Base-by-base conservation (phyloP, 2,888 invertebrate species). In the Agonopterix heracliana region DNA sequence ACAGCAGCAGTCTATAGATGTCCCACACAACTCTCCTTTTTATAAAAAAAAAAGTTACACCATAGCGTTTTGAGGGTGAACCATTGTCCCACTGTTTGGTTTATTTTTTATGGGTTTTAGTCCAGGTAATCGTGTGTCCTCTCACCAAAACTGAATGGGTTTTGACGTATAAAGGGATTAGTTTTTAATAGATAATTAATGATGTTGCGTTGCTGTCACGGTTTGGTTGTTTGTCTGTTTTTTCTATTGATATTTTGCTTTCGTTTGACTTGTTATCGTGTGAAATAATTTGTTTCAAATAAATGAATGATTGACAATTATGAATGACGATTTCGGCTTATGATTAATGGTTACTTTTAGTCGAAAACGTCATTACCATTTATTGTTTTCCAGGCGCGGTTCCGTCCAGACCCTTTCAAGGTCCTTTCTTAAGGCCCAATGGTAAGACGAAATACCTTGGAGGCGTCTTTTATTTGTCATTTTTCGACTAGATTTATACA, bases 171-270 rank as follows among this genome's bases (percentile, higher is more conserved):
- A 81, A 81, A 86, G 75, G 86, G 87, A 87, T 88, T 86, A 86
- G 73, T 79, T 76, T 80, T 71, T 86, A 84, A 87, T 86, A 82
- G 79, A 79, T 87, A 86, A 83, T 84, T 87, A 87, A 87, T 86
- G 85, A 81, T 81, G 77, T 73, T 69, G 54, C 60, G 46, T 49
- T 47, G 54, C 57, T 66, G 71, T 68, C 61, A 66, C 54, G 62
- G 66, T 68, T 68, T 66, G 67, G 68, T 63, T 66, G 51, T 52
- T 48, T 42, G 53, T 51, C 52, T 58, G 45, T 44, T 48, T 53
- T 51, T 53, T 57, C 56, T 56, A 62, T 62, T 54, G 51, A 56
- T 61, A 58, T 68, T 26, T 60, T 56, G 51, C 51, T 60, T 64
- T 61, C 58, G 60, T 53, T 49, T 59, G 54, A 55, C 45, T 51